Evolutionary conservation across 2,797 vertebrate species (phyloP), one percentile per base, ranked within the genome.

Genomic region (Oryzias dopingdopingensis): DNA sequence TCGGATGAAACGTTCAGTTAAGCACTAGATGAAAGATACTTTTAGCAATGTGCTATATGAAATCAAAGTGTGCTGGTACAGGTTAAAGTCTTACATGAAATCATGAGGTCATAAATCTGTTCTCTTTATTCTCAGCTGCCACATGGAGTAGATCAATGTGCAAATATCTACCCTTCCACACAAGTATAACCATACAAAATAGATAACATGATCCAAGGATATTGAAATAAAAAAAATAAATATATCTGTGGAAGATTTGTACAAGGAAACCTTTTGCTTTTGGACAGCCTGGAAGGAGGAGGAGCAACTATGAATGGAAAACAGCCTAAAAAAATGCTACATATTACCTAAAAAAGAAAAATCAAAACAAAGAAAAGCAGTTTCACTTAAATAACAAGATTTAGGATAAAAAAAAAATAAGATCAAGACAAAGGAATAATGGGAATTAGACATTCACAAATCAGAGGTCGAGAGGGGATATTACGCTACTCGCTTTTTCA

Each of bases 111-210:
- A 52, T 17, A 56, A 59, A 65, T 66, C 62, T 70, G 63, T 61
- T 50, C 45, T 67, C 47, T 73, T 70, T 76, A 81, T 93, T 90
- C 92, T 94, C 94, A 98, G 96, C 96, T 99, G 97, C 96, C 96
- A 93, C 86, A 87, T 91, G 79, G 91, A 92, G 92, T 90, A 88
- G 90, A 90, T 92, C 92, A 84, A 95, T 97, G 96, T 98, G 96
- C 96, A 99, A 94, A 96, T 93, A 85, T 85, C 67, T 93, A 89
- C 82, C 63, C 82, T 75, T 92, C 89, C 90, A 79, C 64, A 56
- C 67, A 63, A 50, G 65, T 52, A 91, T 87, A 85, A 90, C 91
- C 70, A 89, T 65, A 83, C 41, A 26, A 83, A 83, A 70, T 50
- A 76, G 70, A 72, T 59, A 56, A 75, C 52, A 62, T 45, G 60